These are phyloP conservation scores for Drosophila aldrichi DNA, from an alignment of 2,888 invertebrate species.

Conservation along the genomic window DNA sequence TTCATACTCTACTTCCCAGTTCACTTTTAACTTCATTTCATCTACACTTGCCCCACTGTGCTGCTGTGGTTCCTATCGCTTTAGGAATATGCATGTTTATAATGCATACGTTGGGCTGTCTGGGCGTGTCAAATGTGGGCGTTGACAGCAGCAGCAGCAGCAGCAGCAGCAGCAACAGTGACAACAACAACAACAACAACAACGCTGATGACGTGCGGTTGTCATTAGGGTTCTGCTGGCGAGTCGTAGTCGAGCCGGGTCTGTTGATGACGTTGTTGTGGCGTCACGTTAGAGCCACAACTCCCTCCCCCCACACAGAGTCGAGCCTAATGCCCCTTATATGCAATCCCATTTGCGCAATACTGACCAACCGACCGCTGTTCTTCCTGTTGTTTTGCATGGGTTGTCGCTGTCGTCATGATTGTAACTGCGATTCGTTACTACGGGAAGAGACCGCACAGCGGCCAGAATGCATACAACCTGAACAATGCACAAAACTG, in stretches of 20 bases:
- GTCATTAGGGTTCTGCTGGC: constrained; percentile 72
- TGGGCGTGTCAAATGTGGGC: constrained; percentile 76
- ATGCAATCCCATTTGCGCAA: constrained; percentile 28
- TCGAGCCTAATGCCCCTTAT: constrained; percentile 33
- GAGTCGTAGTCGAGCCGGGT: constrained; percentile 5
- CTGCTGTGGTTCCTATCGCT: constrained; percentile 19
- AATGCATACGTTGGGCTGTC: constrained; percentile 50
- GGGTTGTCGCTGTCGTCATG: constrained; percentile 30
- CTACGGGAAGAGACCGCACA: constrained; percentile 60
- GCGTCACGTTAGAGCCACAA: constrained; percentile 25
- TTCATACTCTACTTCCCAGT: too few species aligned
- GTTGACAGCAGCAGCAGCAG: constrained; percentile 49
- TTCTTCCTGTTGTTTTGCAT: constrained; percentile 58
- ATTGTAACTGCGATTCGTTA: constrained; percentile 22
- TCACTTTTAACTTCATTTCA: not conserved
- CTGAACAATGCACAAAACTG: constrained; percentile 53
- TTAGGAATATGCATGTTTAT: constrained; percentile 47
- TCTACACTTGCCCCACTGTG: constrained; percentile 16
- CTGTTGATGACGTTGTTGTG: constrained; percentile 67
- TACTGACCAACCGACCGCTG: constrained; percentile 48
- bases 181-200: constrained; percentile 42
- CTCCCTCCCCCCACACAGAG: not conserved
- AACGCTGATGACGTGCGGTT: constrained; percentile 77
- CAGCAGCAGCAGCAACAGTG: constrained; percentile 10
- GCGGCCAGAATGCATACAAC: constrained; percentile 73